Percentiles rank a stretch among this genome's conserved stretches.
phyloP scores from a whole-genome alignment of 2,797 vertebrate genomes.

The Trachops cirrhosus region DNA sequence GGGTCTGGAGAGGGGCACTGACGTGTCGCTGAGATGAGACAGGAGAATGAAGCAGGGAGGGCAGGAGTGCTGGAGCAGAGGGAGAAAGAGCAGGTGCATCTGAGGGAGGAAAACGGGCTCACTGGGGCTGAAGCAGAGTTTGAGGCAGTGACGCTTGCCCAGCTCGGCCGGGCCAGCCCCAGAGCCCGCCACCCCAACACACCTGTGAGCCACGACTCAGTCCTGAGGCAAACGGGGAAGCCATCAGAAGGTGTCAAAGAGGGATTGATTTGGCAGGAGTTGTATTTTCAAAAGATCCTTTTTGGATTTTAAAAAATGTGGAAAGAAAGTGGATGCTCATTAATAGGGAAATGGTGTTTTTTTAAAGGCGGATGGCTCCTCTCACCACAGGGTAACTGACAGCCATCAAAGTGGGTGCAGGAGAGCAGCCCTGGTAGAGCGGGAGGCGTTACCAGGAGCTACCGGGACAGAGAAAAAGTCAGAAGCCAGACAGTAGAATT shows the following conservation, averaged over 20 bases:
- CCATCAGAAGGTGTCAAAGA: background rate
- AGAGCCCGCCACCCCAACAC: fast-evolving
- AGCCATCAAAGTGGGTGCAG: background rate
- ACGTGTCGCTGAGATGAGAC: background rate
- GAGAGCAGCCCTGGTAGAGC: background rate
- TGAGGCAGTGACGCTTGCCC: background rate
- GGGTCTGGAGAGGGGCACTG: background rate
- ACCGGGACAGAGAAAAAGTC: background rate
- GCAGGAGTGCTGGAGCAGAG: background rate
- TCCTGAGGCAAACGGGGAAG: background rate
- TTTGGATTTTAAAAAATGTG: background rate
- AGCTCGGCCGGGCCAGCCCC: background rate
- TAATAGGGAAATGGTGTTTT: background rate
- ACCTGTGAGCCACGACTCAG: background rate
- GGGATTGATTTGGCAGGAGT: background rate
- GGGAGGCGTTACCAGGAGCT: background rate
- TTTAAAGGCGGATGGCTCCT: background rate
- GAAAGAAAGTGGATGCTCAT: background rate
- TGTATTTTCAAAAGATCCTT: background rate
- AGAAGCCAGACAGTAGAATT: background rate
- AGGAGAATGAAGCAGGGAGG: background rate
- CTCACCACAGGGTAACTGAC: background rate
- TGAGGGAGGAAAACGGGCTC: background rate
- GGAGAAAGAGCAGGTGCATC: background rate
- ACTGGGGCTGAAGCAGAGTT: background rate